Percentiles rank a stretch among this genome's conserved stretches.
Conservation (phyloP, 1,140 invertebrate species). For the Drosophila jambulina region DNA sequence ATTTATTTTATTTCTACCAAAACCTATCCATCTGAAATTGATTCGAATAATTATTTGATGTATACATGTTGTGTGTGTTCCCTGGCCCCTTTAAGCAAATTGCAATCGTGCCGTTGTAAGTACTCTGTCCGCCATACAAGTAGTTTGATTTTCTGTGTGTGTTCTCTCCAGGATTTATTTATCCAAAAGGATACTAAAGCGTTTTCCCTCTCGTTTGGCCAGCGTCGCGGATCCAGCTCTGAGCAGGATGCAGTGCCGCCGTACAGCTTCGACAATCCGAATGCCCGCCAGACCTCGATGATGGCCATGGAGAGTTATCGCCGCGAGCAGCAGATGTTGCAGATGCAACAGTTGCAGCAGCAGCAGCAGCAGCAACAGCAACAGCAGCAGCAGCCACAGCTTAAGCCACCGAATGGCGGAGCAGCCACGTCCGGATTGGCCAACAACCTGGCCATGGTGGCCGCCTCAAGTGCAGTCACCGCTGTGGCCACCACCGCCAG, state of each 20-base stretch:
- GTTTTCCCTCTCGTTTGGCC: conserved; percentile 14
- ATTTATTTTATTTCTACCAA: neutral
- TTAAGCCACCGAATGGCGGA: conserved; percentile 24
- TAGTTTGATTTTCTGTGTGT: conserved; percentile 11
- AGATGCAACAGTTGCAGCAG: conserved; percentile 55
- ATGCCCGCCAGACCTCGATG: conserved; percentile 82
- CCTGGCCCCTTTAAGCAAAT: conserved; percentile 12
- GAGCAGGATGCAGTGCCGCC: conserved; percentile 83
- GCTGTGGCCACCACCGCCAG: conserved; percentile 66
- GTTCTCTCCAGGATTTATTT: neutral
- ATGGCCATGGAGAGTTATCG: conserved; percentile 84
- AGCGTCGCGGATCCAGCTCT: conserved; percentile 78
- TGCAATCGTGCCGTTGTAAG: conserved; percentile 26
- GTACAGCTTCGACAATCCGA: conserved; percentile 82
- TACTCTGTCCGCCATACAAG: conserved; percentile 18
- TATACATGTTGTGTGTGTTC: conserved; percentile 10
- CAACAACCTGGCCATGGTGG: conserved; percentile 68
- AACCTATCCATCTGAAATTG: conserved; percentile 10
- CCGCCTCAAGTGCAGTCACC: conserved; percentile 63
- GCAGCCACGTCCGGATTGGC: conserved; percentile 33
- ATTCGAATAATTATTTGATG: conserved; percentile 21
- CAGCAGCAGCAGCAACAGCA: conserved; percentile 47
- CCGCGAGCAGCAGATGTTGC: conserved; percentile 73
- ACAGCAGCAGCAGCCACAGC: conserved; percentile 18
- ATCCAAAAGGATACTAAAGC: neutral